Percentiles rank a stretch among this genome's conserved stretches.
Conservation (phyloP, 2,888 invertebrate genomes). For the Yponomeuta evonymella region DNA sequence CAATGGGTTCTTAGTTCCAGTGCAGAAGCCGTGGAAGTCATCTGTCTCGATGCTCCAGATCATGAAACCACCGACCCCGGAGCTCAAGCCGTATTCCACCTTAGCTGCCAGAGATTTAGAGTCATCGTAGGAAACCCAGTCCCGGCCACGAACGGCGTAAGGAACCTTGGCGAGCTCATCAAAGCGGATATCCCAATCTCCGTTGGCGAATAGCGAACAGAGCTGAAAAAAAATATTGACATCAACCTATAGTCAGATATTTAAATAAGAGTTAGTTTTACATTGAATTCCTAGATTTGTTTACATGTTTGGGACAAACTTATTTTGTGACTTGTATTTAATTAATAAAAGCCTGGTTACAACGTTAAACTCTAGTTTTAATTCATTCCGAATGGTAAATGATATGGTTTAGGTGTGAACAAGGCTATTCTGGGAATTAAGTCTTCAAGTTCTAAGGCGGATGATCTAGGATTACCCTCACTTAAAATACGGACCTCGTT, state of each 20-base stretch:
- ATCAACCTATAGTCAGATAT: no score
- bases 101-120: constrained; percentile 70
- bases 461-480: no score
- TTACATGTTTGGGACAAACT: no score
- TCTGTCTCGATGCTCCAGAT: constrained; percentile 89
- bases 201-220: constrained; percentile 64
- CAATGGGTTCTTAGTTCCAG: constrained; percentile 72
- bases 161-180: constrained; percentile 77
- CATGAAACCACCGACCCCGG: constrained; percentile 78
- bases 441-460: no score
- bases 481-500: constrained; percentile 64
- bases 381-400: no score
- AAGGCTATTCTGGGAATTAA: no score
- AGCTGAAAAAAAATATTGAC: constrained; percentile 52
- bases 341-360: no score
- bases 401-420: no score
- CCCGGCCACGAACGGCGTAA: constrained; percentile 72
- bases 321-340: no score
- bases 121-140: constrained; percentile 85
- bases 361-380: no score
- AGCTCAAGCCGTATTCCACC: constrained; percentile 55
- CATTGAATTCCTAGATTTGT: no score
- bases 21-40: constrained; percentile 80
- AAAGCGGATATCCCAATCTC: constrained; percentile 72
- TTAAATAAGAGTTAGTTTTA: no score